Conservation (phyloP, 2,888 invertebrate genomes). For the Bembecia ichneumoniformis region DNA sequence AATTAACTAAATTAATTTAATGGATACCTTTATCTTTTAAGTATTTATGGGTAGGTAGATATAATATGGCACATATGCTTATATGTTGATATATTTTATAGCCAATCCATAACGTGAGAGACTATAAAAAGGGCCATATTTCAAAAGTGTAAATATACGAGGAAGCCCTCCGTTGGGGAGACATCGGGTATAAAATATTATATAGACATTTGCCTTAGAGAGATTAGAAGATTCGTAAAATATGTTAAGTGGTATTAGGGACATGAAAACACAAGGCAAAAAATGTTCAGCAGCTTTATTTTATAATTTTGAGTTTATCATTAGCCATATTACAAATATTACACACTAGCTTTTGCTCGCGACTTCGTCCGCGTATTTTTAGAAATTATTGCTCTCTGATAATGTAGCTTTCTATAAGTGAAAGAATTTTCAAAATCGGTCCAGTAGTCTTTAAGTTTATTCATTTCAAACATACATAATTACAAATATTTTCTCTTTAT, state of each 20-base stretch:
- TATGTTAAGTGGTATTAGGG: constrained; percentile 21
- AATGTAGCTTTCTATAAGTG: no score
- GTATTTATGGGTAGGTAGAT: constrained; percentile 1
- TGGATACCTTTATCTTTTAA: no score
- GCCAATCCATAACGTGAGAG: constrained; percentile 57
- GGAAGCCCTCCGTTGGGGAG: constrained; percentile 23
- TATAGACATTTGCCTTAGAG: constrained; percentile 35
- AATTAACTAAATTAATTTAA: no score
- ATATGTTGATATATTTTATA: constrained; percentile 41
- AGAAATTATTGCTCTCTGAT: no score
- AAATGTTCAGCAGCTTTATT: constrained; percentile 1
- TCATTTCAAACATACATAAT: no score
- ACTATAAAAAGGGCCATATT: constrained; percentile 51
- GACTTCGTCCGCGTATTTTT: no score
- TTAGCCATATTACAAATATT: no score
- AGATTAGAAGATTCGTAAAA: constrained; percentile 22
- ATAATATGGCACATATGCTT: background rate
- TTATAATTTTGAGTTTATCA: no score
- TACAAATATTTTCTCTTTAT: no score
- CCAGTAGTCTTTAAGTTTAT: no score
- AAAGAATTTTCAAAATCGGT: no score
- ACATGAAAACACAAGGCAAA: constrained; percentile 1
- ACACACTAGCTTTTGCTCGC: no score
- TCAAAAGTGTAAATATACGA: constrained; percentile 62
- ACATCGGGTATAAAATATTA: constrained; percentile 44